These are phyloP conservation scores for Pentalonia nigronervosa DNA, from an alignment of 1,140 invertebrate genomes.

Conservation along the genomic window DNA sequence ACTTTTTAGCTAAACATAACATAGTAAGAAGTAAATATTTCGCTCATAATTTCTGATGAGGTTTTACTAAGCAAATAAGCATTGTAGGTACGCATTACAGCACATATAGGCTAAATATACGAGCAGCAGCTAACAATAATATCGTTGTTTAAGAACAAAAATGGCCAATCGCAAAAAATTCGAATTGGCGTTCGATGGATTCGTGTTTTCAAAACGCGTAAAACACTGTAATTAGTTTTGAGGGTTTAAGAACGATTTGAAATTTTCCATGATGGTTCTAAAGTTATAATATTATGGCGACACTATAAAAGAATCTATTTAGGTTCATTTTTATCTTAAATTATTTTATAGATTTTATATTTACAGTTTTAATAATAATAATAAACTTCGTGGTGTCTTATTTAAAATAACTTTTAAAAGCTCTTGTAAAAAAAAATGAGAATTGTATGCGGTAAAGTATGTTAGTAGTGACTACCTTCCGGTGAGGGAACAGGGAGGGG, in stretches of 20 bases:
- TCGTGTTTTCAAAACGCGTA: not conserved
- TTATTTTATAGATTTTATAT: not conserved
- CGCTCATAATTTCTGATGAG: not conserved
- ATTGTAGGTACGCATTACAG: not conserved
- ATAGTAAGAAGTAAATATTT: not conserved
- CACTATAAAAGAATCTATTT: not conserved
- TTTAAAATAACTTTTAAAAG: not conserved
- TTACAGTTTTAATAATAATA: not conserved
- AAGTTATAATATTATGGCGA: not conserved
- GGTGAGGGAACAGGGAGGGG: too few relatives aligned
- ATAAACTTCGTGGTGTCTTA: not conserved
- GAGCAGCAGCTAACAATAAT: not conserved
- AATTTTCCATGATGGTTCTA: not conserved
- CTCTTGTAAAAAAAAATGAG: not conserved
- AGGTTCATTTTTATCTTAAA: not conserved
- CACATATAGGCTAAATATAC: not conserved
- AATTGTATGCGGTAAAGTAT: too few relatives aligned
- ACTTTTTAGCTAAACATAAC: not conserved
- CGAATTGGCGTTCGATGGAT: not conserved
- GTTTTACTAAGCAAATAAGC: not conserved
- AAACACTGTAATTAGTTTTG: not conserved
- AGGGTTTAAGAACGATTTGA: not conserved
- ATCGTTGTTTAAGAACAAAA: not conserved
- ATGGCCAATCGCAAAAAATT: not conserved
- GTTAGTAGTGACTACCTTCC: too few relatives aligned